Evolutionary conservation across 2,888 invertebrate species (phyloP).

Genomic region (Sympetrum striolatum): DNA sequence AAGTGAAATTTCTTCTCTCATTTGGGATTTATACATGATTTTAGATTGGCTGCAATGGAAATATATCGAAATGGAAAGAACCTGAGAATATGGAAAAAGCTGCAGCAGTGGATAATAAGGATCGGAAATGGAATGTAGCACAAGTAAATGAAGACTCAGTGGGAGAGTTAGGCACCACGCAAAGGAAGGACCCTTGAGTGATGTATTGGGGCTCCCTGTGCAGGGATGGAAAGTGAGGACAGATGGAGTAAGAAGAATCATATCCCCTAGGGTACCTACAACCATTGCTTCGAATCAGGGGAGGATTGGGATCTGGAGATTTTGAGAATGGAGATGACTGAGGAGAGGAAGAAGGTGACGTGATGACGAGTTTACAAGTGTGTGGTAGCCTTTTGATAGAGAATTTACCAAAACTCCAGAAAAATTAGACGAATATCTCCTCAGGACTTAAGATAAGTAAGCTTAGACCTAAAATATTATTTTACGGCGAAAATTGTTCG

Average conservation of each 20-base stretch:
- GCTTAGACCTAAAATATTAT: too few relatives aligned
- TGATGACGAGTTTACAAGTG: slow-evolving; percentile 48
- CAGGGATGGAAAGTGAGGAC: slow-evolving; percentile 70
- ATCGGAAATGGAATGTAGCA: slow-evolving; percentile 67
- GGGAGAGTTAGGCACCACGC: slow-evolving; percentile 74
- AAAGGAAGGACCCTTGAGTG: slow-evolving; percentile 74
- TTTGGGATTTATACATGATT: too few relatives aligned
- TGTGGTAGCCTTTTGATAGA: background rate
- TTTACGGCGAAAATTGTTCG: too few relatives aligned
- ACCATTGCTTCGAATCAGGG: background rate
- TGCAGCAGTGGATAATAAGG: slow-evolving; percentile 70
- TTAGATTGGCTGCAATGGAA: slow-evolving; percentile 79
- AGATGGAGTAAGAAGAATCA: background rate
- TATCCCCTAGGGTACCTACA: background rate
- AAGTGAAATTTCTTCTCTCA: too few relatives aligned
- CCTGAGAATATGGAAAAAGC: slow-evolving; percentile 59
- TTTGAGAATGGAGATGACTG: slow-evolving; percentile 55
- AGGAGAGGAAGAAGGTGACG: slow-evolving; percentile 51
- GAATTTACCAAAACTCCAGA: too few relatives aligned
- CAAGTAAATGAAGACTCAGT: slow-evolving; percentile 70
- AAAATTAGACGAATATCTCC: too few relatives aligned
- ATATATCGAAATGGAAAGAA: slow-evolving; percentile 71
- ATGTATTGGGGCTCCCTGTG: slow-evolving; percentile 72
- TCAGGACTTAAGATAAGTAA: too few relatives aligned
- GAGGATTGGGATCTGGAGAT: slow-evolving; percentile 51